A percentile compares a stretch with the other conserved stretches of the same genome.
Evolutionary conservation across 2,113 vertebrate species (phyloP).

Genomic region (Grammomys surdaster): DNA sequence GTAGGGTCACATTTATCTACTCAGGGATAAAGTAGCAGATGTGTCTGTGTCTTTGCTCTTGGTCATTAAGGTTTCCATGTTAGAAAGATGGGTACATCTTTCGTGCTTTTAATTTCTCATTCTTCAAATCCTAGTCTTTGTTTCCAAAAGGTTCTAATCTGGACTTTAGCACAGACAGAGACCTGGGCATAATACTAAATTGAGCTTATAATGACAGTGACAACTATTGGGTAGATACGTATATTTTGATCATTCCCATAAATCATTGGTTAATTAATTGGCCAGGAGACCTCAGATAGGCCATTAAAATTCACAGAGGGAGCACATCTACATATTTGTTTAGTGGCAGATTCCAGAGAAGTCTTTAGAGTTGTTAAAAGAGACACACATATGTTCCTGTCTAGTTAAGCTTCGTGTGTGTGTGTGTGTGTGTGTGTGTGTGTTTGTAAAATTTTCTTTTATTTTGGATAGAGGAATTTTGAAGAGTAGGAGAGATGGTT

Average conservation of each 20-base stretch:
- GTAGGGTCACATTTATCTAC: neutral
- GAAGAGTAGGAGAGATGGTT: too few species aligned
- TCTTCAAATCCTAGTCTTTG: neutral
- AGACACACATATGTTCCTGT: neutral
- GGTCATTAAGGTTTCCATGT: too few species aligned
- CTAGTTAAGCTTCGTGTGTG: too few species aligned
- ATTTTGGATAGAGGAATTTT: too few species aligned
- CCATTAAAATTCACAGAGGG: neutral
- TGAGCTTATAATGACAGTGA: neutral
- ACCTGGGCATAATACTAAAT: neutral
- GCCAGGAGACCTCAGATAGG: neutral
- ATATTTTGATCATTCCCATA: neutral
- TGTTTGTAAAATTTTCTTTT: too few species aligned
- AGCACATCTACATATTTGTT: neutral
- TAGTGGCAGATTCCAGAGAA: neutral
- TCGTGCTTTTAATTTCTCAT: neutral
- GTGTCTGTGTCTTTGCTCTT: too few species aligned
- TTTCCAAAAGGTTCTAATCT: neutral
- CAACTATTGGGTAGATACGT: neutral
- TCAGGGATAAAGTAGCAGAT: too few species aligned
- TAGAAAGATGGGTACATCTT: neutral
- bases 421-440: too few species aligned
- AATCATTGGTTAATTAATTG: neutral
- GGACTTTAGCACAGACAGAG: neutral
- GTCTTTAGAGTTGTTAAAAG: neutral